Conservation (phyloP, 2,888 invertebrate species). For the Ochropleura leucogaster region DNA sequence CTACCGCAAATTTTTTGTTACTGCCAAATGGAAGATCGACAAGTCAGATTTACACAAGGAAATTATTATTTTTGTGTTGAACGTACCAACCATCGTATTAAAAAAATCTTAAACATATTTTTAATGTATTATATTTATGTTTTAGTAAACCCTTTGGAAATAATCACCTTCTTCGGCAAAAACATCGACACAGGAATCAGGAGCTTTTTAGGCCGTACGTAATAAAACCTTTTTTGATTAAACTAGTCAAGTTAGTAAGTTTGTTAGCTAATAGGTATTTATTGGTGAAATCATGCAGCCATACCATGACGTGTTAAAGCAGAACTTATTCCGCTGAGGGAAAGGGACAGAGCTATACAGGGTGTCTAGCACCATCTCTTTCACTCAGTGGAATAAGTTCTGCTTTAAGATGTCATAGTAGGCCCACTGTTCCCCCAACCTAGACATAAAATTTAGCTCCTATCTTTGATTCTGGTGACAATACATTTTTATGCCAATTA, state of each 20-base stretch:
- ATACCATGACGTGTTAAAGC: no score
- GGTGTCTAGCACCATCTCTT: no score
- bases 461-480: no score
- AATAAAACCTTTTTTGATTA: neutral
- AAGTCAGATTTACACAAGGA: neutral
- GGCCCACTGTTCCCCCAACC: no score
- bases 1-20: neutral
- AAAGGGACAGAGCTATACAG: no score
- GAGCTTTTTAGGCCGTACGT: neutral
- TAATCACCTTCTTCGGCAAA: accelerated
- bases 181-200: accelerated
- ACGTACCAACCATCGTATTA: neutral
- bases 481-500: no score
- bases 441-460: no score
- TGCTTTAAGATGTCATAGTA: no score
- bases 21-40: neutral
- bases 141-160: neutral
- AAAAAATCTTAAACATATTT: neutral
- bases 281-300: no score
- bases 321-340: no score
- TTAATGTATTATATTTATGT: neutral
- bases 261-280: no score
- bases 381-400: no score
- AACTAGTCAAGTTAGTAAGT: neutral
- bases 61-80: neutral